Conservation (phyloP, 1,140 invertebrate species). For the Zaprionus africanus region DNA sequence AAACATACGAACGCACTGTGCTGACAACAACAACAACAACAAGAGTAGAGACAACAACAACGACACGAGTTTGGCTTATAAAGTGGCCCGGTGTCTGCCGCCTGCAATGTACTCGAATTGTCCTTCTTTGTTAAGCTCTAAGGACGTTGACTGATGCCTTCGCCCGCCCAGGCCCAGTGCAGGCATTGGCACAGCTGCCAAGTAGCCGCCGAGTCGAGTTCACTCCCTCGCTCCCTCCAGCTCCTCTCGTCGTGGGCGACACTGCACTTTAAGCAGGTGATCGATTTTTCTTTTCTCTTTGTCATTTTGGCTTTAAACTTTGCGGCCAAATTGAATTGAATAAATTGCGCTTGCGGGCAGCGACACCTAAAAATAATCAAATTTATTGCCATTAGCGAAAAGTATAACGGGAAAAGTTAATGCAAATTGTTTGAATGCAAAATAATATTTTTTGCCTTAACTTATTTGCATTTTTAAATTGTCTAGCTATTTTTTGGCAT, state of each 20-base stretch:
- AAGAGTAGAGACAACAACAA: slow-evolving; percentile 10
- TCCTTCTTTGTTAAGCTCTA: slow-evolving; percentile 75
- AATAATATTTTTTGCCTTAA: background rate
- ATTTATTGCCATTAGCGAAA: background rate
- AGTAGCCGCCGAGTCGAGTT: slow-evolving; percentile 60
- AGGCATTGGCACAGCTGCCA: slow-evolving; percentile 74
- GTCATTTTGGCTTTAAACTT: slow-evolving; percentile 35
- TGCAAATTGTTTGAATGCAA: background rate
- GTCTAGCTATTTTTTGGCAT: background rate
- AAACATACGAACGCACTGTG: slow-evolving; percentile 72
- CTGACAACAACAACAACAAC: slow-evolving; percentile 31
- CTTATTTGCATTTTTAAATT: background rate
- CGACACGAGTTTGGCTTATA: slow-evolving; percentile 72
- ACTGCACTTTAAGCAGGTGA: slow-evolving; percentile 69
- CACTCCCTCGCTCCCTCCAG: background rate
- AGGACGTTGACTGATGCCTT: slow-evolving; percentile 80
- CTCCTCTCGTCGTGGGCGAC: slow-evolving; percentile 10
- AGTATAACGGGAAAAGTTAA: background rate
- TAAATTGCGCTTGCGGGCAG: slow-evolving; percentile 62
- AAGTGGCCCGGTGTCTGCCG: slow-evolving; percentile 59
- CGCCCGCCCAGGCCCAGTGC: slow-evolving; percentile 17
- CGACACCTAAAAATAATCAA: slow-evolving; percentile 48
- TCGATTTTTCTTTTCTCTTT: slow-evolving; percentile 61
- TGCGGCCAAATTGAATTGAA: slow-evolving; percentile 59
- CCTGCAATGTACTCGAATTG: slow-evolving; percentile 48